These are phyloP conservation scores for Stenodema calcarata DNA, from an alignment of 2,888 invertebrate genomes.

Conservation along the genomic window DNA sequence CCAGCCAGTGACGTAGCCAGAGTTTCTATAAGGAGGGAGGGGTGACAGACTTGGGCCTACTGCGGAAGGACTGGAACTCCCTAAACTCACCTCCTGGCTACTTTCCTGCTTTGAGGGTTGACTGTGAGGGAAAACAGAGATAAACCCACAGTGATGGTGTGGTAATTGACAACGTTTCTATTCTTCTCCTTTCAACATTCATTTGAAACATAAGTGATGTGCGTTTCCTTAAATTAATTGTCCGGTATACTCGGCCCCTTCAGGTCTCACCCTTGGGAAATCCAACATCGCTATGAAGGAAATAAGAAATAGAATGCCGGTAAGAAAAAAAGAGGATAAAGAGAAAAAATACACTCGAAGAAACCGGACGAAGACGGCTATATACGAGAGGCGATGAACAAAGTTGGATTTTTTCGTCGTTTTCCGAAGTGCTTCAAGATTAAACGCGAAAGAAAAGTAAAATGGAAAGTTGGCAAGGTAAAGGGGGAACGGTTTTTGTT, in stretches of 20 bases:
- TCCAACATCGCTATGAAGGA: conserved; percentile 5
- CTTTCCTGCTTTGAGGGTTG: too few relatives aligned
- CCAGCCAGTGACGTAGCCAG: too few relatives aligned
- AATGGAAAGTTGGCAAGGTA: conserved; percentile 26
- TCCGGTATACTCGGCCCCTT: neutral
- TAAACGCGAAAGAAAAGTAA: conserved; percentile 35
- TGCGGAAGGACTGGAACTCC: too few relatives aligned
- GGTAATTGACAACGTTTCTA: too few relatives aligned
- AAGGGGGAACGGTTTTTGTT: neutral
- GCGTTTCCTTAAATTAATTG: neutral
- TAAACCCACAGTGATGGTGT: too few relatives aligned
- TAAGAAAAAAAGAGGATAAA: neutral
- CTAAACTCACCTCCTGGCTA: too few relatives aligned
- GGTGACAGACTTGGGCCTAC: too few relatives aligned
- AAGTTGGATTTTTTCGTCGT: conserved; percentile 31
- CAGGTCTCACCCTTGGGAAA: conserved; percentile 8
- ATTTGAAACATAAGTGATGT: neutral
- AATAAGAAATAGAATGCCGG: neutral
- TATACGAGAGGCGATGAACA: neutral
- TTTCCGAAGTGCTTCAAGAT: conserved; percentile 33
- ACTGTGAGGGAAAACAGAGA: too few relatives aligned
- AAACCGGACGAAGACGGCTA: neutral
- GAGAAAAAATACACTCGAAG: neutral
- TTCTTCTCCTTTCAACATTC: too few relatives aligned
- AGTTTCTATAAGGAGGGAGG: too few relatives aligned